phyloP scores from a whole-genome alignment of 2,113 vertebrate genomes.

The Microtus richardsoni region DNA sequence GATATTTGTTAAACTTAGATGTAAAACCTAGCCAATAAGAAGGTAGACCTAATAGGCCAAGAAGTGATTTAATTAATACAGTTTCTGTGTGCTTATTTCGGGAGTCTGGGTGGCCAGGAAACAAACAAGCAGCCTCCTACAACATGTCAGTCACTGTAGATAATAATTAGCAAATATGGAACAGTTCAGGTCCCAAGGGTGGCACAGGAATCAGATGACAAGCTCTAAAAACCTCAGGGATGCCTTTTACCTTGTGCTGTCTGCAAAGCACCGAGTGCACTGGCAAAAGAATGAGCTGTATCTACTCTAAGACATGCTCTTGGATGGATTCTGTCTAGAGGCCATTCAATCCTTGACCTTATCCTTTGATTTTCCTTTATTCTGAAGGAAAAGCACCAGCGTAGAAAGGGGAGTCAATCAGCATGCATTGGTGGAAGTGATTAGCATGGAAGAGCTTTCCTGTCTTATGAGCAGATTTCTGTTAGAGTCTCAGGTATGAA shows the following conservation, averaged over 20 bases:
- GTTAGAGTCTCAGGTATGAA: not conserved
- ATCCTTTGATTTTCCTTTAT: slow-evolving; percentile 17
- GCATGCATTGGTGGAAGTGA: not conserved
- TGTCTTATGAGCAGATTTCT: not conserved
- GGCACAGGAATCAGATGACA: not conserved
- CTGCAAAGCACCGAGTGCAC: not conserved
- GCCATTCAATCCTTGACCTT: not conserved
- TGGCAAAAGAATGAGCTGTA: not conserved
- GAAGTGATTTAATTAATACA: no score
- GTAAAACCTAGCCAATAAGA: no score
- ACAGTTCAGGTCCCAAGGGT: not conserved
- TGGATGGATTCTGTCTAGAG: not conserved
- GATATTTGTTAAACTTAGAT: no score
- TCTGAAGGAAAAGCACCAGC: not conserved
- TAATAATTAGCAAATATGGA: not conserved
- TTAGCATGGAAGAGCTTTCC: not conserved
- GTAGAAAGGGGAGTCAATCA: not conserved
- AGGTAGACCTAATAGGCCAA: no score
- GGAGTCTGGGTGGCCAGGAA: no score
- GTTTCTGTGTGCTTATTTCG: no score
- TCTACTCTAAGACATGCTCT: not conserved
- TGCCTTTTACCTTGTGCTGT: not conserved
- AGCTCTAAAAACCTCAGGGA: not conserved
- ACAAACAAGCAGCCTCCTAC: no score
- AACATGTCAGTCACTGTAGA: not conserved